Evolutionary conservation across 2,888 invertebrate species (phyloP).

Genomic region (Athrips mouffetella): DNA sequence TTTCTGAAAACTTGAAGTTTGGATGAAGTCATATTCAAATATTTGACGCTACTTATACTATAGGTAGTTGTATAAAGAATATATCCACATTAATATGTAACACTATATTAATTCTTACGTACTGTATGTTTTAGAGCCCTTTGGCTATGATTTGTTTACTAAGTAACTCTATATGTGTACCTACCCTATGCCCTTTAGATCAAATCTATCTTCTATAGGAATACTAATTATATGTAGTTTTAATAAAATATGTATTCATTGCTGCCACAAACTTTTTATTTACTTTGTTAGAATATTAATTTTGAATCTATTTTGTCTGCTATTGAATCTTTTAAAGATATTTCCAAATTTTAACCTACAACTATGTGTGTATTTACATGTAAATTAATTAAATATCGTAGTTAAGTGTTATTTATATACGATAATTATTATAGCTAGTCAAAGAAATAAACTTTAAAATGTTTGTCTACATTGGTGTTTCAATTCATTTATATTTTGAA

Average conservation of each 20-base stretch:
- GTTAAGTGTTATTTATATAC: conserved; percentile 24
- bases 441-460: conserved; percentile 29
- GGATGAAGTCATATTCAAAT: neutral
- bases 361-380: conserved; percentile 17
- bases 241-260: neutral
- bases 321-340: conserved; percentile 7
- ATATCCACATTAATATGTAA: too few relatives aligned
- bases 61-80: too few relatives aligned
- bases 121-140: neutral
- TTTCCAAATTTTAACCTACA: conserved; percentile 8
- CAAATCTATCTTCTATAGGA: neutral
- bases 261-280: conserved; percentile 3
- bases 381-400: conserved; percentile 20
- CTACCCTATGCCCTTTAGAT: neutral
- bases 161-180: neutral
- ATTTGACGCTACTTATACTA: too few relatives aligned
- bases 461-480: conserved; percentile 27
- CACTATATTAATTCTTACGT: too few relatives aligned
- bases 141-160: neutral
- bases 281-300: neutral
- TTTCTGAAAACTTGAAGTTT: neutral
- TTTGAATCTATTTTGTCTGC: neutral
- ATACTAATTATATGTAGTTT: neutral
- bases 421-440: conserved; percentile 27
- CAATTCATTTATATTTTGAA: conserved; percentile 19